These are phyloP conservation scores for Laspeyria flexula DNA, from an alignment of 2,888 invertebrate genomes.

Conservation along the genomic window DNA sequence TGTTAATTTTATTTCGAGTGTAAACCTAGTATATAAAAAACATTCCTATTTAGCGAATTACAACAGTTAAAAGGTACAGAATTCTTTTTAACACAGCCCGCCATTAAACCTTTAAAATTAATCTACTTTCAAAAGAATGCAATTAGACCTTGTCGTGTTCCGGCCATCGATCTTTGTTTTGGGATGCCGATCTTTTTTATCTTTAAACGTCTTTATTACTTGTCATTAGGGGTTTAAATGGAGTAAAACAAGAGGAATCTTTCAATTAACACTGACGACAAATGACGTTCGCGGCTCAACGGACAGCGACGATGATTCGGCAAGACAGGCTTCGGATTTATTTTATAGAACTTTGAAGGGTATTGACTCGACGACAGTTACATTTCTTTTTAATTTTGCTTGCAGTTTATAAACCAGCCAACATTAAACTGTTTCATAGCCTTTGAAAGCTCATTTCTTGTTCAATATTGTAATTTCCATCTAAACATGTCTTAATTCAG, in stretches of 20 bases:
- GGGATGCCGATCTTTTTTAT: conserved; percentile 42
- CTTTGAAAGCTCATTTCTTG: no score
- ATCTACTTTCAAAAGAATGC: conserved; percentile 37
- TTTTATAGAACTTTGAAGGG: conserved; percentile 35
- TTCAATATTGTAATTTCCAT: no score
- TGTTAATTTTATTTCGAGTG: background rate
- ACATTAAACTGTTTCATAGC: no score
- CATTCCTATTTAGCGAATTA: background rate
- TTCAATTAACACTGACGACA: conserved; percentile 59
- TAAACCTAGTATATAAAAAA: background rate
- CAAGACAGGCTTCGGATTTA: conserved; percentile 15
- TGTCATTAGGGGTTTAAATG: conserved; percentile 41
- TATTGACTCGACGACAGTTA: background rate
- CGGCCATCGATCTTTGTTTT: conserved; percentile 41
- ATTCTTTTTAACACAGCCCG: background rate
- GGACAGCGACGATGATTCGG: conserved; percentile 46
- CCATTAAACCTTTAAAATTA: conserved; percentile 33
- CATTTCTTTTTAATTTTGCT: background rate
- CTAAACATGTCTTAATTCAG: no score
- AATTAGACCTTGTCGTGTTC: conserved; percentile 35
- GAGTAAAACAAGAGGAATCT: conserved; percentile 47
- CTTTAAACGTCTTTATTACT: conserved; percentile 50
- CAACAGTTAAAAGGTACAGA: background rate
- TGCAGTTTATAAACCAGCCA: background rate
- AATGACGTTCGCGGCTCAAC: conserved; percentile 59